Percentiles rank a stretch among this genome's conserved stretches.
Evolutionary conservation across 2,888 invertebrate species (phyloP).

Genomic region (Barypeithes pellucidus): DNA sequence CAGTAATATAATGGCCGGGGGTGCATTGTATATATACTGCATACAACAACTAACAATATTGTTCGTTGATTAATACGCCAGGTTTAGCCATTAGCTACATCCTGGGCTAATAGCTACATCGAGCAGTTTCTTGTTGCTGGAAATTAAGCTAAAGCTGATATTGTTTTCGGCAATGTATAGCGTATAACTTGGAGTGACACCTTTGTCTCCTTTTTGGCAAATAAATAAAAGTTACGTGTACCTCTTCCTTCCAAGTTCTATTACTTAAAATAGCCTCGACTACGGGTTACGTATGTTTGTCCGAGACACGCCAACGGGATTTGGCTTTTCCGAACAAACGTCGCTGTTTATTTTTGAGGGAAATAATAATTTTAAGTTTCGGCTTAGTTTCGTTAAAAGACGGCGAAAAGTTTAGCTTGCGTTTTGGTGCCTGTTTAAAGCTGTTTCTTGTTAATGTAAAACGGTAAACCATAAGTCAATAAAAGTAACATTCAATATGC

Average conservation of each 20-base stretch:
- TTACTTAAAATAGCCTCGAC: constrained; percentile 14
- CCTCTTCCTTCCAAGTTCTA: neutral
- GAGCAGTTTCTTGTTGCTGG: neutral
- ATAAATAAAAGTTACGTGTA: neutral
- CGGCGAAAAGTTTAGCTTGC: constrained; percentile 1
- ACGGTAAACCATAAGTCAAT: too few relatives aligned
- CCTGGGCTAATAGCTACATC: constrained; percentile 15
- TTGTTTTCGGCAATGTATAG: neutral
- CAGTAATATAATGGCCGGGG: neutral
- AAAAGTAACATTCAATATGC: too few relatives aligned
- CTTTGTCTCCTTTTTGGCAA: neutral
- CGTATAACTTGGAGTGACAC: too few relatives aligned
- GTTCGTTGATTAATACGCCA: constrained; percentile 8
- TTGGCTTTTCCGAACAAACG: constrained; percentile 14
- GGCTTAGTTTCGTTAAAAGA: constrained; percentile 2
- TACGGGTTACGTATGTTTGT: constrained; percentile 9
- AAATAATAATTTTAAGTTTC: constrained; percentile 11
- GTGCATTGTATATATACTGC: constrained; percentile 12
- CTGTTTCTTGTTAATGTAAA: neutral
- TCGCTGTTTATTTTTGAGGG: constrained; percentile 9
- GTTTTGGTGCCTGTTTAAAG: neutral
- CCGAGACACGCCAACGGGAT: constrained; percentile 12
- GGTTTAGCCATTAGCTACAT: constrained; percentile 11
- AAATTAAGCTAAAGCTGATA: neutral
- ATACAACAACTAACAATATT: constrained; percentile 9